Percentiles rank a stretch among this genome's conserved stretches.
phyloP scores from a whole-genome alignment of 92 coral and sea anemone species.

The Phymanthus crucifer region DNA sequence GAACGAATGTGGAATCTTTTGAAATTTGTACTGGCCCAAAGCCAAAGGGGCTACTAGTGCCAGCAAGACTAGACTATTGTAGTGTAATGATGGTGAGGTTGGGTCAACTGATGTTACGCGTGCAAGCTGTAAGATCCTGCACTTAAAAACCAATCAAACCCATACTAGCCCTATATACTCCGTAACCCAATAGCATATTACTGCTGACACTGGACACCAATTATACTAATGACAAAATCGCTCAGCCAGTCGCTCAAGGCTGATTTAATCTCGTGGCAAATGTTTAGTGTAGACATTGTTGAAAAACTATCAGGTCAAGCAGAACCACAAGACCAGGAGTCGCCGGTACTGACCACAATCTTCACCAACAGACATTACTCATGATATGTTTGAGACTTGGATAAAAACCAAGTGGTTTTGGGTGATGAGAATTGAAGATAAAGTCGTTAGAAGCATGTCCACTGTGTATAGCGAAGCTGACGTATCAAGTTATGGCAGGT shows the following conservation, averaged over 20 bases:
- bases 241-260: background rate
- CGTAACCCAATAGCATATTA: background rate
- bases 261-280: background rate
- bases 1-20: background rate
- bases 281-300: background rate
- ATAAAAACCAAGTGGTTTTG: background rate
- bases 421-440: background rate
- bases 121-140: background rate
- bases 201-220: background rate
- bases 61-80: background rate
- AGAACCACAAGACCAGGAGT: background rate
- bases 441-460: background rate
- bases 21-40: background rate
- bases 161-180: background rate
- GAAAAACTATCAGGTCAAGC: background rate
- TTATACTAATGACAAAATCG: background rate
- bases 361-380: background rate
- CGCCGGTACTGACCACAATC: background rate
- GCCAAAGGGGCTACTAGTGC: background rate
- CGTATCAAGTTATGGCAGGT: background rate
- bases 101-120: background rate
- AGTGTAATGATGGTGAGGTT: background rate
- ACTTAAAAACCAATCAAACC: background rate
- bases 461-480: background rate
- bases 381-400: background rate